These are phyloP conservation scores for Eutolmus rufibarbis DNA, from an alignment of 2,888 invertebrate genomes.

Conservation along the genomic window DNA sequence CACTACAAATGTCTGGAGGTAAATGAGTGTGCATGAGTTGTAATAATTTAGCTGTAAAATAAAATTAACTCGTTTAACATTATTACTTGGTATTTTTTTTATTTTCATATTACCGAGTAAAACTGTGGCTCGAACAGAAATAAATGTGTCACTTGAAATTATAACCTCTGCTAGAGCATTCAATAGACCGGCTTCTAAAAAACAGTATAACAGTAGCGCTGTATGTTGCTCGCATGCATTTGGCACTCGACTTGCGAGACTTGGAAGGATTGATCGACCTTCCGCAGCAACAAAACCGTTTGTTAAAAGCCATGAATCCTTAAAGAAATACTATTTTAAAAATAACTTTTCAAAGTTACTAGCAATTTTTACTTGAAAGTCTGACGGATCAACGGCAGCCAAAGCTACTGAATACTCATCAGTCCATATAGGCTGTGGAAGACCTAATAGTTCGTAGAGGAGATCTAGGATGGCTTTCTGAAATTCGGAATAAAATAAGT, in stretches of 20 bases:
- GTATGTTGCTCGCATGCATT: conserved; percentile 92
- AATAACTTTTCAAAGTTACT: not conserved
- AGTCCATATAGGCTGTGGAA: conserved; percentile 91
- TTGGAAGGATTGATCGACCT: conserved; percentile 84
- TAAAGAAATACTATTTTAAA: not conserved
- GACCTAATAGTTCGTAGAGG: conserved; percentile 85
- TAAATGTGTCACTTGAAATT: conserved; percentile 85
- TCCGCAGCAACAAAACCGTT: conserved; percentile 97
- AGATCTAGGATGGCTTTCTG: conserved; percentile 92
- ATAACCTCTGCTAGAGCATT: conserved; percentile 92
- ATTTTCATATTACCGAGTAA: conserved; percentile 69
- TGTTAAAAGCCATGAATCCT: conserved; percentile 86
- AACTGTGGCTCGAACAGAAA: conserved; percentile 91
- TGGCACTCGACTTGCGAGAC: conserved; percentile 83
- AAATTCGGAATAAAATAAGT: conserved; percentile 46
- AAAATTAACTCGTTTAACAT: not conserved
- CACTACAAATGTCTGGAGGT: conserved; percentile 85
- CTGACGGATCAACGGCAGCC: conserved; percentile 86
- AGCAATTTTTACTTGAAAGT: conserved; percentile 65
- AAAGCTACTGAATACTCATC: conserved; percentile 90
- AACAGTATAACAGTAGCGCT: conserved; percentile 85
- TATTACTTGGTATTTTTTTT: not conserved
- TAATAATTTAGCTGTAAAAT: conserved; percentile 74
- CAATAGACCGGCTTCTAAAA: conserved; percentile 85
- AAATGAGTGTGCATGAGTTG: conserved; percentile 85